These are phyloP conservation scores for Oryctolagus cuniculus DNA, from an alignment of 2,113 vertebrate species.

Conservation along the genomic window DNA sequence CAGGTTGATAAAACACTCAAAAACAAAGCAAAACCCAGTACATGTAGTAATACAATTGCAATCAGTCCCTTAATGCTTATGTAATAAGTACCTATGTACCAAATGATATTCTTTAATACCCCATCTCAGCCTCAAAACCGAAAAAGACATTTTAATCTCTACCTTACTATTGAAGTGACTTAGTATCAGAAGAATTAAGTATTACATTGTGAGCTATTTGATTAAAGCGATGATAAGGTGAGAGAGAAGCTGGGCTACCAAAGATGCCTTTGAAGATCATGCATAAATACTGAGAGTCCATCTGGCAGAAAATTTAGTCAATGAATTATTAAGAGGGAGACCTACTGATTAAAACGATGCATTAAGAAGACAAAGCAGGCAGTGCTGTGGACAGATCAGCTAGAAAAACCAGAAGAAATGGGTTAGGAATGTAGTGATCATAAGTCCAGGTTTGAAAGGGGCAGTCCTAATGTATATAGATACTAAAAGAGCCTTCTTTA, in stretches of 20 bases:
- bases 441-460: not conserved
- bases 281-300: not conserved
- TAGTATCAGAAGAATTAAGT: not conserved
- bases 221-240: not conserved
- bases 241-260: not conserved
- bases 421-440: not conserved
- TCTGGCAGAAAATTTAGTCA: not conserved
- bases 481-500: not conserved
- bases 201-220: not conserved
- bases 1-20: not conserved
- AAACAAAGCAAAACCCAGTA: not conserved
- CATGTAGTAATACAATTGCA: not conserved
- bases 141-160: constrained; percentile 2
- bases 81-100: not conserved
- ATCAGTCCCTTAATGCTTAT: not conserved
- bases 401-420: not conserved
- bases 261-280: not conserved
- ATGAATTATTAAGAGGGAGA: not conserved
- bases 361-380: not conserved
- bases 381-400: not conserved
- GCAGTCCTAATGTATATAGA: not conserved
- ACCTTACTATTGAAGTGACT: not conserved
- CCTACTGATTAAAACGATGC: not conserved
- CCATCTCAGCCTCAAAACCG: not conserved
- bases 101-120: not conserved